Base-by-base conservation (phyloP, 2,113 vertebrate species). In the Channa argus region DNA sequence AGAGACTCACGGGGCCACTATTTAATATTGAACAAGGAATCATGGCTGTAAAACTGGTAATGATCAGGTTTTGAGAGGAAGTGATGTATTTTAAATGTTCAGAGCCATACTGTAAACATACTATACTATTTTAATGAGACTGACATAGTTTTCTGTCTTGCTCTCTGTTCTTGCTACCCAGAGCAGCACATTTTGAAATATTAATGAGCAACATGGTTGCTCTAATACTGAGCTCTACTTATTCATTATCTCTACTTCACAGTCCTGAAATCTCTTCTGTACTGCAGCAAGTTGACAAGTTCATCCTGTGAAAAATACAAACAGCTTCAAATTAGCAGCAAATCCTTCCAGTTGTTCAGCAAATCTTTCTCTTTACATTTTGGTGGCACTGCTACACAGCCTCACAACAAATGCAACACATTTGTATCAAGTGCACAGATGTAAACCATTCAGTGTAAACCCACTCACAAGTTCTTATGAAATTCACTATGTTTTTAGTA, bases 141-240 rank as follows among this genome's bases (percentile, higher is more conserved):
- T 84, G 85, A 87, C 89, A 88, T 86, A 87, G 38, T 90, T 91
- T 80, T 86, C 71, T 14, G 4, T 79, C 63, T 71, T 83, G 60
- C 69, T 74, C 80, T 85, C 63, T 69, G 81, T 69, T 85, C 82
- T 84, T 70, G 82, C 67, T 72, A 81, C 79, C 77, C 64, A 83
- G 83, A 77, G 87, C 84, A 84, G 78, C 69, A 49, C 66, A 54
- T 58, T 36, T 79, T 91, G 53, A 90, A 93, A 92, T 87, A 92
- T 91, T 89, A 69, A 93, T 89, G 73, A 51, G 69, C 74, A 90
- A 82, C 83, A 90, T 80, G 86, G 74, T 88, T 52, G 69, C 86
- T 86, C 70, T 88, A 78, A 84, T 85, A 83, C 73, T 70, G 72
- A 88, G 79, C 71, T 86, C 79, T 55, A 78, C 83, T 86, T 82